These are phyloP conservation scores for Ciconia nigra DNA, from an alignment of 2,797 vertebrate species.

Conservation along the genomic window DNA sequence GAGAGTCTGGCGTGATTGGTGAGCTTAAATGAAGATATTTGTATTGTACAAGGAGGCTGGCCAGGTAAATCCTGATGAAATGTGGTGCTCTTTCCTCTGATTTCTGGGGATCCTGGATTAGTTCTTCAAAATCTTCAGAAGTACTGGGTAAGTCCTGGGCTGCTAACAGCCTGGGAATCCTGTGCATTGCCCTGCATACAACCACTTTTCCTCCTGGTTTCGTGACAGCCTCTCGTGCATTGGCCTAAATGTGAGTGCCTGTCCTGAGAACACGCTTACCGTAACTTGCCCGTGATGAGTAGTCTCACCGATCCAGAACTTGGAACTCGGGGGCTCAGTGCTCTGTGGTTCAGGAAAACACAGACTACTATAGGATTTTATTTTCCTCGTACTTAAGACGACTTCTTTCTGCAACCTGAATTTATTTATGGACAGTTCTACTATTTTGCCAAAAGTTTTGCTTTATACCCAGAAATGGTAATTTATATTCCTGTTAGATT, in stretches of 20 bases:
- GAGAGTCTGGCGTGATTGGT: background rate
- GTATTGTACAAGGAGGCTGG: background rate
- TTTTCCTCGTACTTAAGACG: background rate
- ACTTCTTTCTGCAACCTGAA: background rate
- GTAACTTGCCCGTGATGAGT: background rate
- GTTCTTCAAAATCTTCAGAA: background rate
- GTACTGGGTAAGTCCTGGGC: background rate
- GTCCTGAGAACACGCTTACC: background rate
- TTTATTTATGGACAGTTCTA: background rate
- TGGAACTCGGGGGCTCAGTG: background rate
- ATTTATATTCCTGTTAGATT: background rate
- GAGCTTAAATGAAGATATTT: background rate
- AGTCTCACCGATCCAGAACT: background rate
- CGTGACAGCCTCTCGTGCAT: background rate
- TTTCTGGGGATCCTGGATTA: background rate
- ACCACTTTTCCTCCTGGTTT: background rate
- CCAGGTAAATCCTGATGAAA: background rate
- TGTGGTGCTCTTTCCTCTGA: background rate
- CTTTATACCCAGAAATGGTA: background rate
- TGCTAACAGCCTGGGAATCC: background rate
- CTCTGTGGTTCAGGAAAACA: background rate
- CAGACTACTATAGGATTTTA: background rate
- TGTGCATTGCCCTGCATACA: background rate
- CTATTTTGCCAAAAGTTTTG: background rate
- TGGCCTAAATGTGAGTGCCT: background rate